These are phyloP conservation scores for Ladona fulva DNA, from an alignment of 1,140 invertebrate genomes.

Conservation along the genomic window DNA sequence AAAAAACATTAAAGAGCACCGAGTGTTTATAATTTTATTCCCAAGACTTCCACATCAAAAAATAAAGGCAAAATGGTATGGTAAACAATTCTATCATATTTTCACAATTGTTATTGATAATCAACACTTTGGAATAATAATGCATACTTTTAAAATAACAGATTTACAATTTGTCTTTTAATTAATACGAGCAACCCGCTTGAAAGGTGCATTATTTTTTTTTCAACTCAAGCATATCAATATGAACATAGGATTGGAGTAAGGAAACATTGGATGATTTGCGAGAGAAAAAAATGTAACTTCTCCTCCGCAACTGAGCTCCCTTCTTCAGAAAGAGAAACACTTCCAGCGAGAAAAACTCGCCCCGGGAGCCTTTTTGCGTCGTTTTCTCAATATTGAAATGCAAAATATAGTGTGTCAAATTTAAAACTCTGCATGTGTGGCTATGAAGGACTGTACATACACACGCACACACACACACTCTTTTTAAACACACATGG, in stretches of 20 bases:
- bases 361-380: neutral
- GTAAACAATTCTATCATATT: conserved; percentile 9
- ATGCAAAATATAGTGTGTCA: neutral
- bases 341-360: neutral
- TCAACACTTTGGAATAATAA: conserved; percentile 10
- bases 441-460: neutral
- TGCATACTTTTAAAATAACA: conserved; percentile 10
- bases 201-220: neutral
- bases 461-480: neutral
- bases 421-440: neutral
- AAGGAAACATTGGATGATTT: neutral
- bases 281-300: neutral
- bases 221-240: conserved; percentile 2
- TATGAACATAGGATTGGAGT: neutral
- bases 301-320: neutral
- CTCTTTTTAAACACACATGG: neutral
- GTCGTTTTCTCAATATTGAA: neutral
- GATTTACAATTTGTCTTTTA: conserved; percentile 7
- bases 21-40: conserved; percentile 10
- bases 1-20: neutral
- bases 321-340: neutral
- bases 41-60: conserved; percentile 9
- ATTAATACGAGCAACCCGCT: neutral
- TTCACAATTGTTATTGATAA: conserved; percentile 3
- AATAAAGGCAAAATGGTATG: conserved; percentile 10